These are phyloP conservation scores for Myrmophylax atrothorax DNA, from an alignment of 2,113 vertebrate genomes.

Conservation along the genomic window DNA sequence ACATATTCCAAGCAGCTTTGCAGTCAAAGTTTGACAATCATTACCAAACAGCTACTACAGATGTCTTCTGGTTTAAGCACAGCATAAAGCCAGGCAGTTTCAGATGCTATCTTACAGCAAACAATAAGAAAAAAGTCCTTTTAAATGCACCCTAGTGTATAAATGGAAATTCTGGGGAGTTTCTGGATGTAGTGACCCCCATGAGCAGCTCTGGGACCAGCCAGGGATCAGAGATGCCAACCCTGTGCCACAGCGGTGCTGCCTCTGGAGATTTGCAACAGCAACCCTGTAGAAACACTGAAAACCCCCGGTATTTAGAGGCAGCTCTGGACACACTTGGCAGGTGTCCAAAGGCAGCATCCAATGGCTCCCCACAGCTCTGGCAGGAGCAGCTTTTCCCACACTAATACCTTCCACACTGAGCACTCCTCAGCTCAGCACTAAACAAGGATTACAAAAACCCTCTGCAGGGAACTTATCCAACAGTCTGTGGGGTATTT, in stretches of 20 bases:
- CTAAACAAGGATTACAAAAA: background rate
- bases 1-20: background rate
- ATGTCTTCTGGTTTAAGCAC: slow-evolving; percentile 15
- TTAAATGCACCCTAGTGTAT: background rate
- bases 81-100: slow-evolving; percentile 29
- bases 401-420: background rate
- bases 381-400: background rate
- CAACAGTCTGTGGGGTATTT: background rate
- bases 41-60: background rate
- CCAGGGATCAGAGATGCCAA: background rate
- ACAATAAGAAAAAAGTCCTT: background rate
- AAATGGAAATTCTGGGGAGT: background rate
- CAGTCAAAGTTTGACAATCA: background rate
- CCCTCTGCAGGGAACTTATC: background rate
- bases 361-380: background rate
- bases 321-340: background rate
- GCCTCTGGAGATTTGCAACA: background rate
- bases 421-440: background rate
- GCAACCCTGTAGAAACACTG: background rate
- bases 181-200: background rate
- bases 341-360: background rate
- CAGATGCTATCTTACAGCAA: background rate
- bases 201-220: background rate
- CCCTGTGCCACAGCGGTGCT: background rate
- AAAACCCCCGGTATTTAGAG: background rate